phyloP scores from a whole-genome alignment of 2,797 vertebrate species.

The Capromys pilorides region DNA sequence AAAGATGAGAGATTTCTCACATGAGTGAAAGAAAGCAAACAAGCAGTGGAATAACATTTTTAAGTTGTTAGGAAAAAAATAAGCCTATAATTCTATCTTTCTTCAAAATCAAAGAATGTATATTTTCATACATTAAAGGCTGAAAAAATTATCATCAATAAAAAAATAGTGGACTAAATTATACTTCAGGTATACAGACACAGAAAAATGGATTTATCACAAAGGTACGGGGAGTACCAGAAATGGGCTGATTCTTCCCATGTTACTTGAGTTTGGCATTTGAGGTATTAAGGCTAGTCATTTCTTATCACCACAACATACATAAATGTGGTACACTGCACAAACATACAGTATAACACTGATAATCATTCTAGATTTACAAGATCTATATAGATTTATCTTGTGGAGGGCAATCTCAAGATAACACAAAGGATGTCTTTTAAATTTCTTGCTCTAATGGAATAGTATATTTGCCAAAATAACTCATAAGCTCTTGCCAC shows the following conservation, averaged over 20 bases:
- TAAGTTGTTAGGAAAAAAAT: neutral
- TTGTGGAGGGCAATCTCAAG: neutral
- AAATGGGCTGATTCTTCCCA: neutral
- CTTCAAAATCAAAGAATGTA: neutral
- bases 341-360: neutral
- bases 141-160: neutral
- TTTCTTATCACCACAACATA: neutral
- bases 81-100: neutral
- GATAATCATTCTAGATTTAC: neutral
- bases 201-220: neutral
- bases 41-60: neutral
- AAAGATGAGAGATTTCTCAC: neutral
- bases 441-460: slow-evolving; percentile 22
- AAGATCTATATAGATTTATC: neutral
- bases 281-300: neutral
- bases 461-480: neutral
- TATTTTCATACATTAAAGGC: neutral
- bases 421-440: neutral
- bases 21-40: neutral
- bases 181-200: neutral
- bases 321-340: neutral
- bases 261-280: neutral
- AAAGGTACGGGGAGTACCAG: neutral
- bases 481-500: neutral
- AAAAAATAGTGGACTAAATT: neutral